These are phyloP conservation scores for Lethenteron camtschaticum DNA, from an alignment of 2,113 vertebrate genomes.

Conservation along the genomic window DNA sequence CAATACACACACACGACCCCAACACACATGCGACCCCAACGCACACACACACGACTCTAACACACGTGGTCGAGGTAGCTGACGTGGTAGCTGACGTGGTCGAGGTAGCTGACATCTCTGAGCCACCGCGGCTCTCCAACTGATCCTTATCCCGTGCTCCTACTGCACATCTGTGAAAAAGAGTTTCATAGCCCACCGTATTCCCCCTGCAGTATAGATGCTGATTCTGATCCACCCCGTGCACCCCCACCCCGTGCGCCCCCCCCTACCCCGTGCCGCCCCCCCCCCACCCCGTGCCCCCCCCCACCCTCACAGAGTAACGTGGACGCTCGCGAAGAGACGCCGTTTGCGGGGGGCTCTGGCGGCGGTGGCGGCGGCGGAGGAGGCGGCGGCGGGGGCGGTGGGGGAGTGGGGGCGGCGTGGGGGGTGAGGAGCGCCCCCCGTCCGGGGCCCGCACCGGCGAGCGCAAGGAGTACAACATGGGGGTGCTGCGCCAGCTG, in stretches of 20 bases:
- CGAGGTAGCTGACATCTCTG: too few species aligned
- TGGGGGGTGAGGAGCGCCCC: slow-evolving; percentile 77
- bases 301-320: slow-evolving; percentile 38
- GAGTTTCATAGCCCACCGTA: not conserved
- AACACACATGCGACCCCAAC: too few species aligned
- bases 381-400: too few species aligned
- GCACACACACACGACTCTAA: too few species aligned
- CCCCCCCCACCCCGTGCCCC: too few species aligned
- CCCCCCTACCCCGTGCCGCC: not conserved
- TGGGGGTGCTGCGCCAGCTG: slow-evolving; percentile 65
- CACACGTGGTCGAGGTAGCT: too few species aligned
- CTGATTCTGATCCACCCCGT: not conserved
- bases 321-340: slow-evolving; percentile 85
- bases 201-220: not conserved
- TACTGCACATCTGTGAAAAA: not conserved
- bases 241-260: too few species aligned
- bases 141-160: not conserved
- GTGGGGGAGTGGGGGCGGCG: not conserved
- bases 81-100: too few species aligned
- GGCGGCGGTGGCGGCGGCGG: too few species aligned
- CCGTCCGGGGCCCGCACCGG: slow-evolving; percentile 71
- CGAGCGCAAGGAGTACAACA: slow-evolving; percentile 96
- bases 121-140: too few species aligned
- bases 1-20: too few species aligned
- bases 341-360: not conserved